Conservation (phyloP, 2,888 invertebrate genomes). For the Odontomyia ornata region DNA sequence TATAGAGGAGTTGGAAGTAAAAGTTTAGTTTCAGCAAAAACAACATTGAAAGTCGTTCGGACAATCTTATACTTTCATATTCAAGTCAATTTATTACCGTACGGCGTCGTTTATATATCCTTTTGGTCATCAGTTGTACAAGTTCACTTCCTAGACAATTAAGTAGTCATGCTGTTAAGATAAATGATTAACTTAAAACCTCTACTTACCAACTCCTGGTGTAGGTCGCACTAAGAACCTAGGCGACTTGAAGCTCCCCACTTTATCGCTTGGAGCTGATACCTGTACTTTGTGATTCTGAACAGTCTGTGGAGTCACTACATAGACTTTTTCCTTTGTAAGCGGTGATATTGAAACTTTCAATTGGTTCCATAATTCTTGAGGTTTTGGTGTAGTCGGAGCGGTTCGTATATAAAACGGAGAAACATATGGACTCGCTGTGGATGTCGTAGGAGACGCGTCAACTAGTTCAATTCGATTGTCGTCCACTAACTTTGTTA, state of each 20-base stretch:
- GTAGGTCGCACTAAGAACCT: conserved; percentile 70
- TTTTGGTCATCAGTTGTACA: too few species aligned
- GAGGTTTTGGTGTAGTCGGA: conserved; percentile 48
- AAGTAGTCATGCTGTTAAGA: too few species aligned
- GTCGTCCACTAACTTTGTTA: conserved; percentile 47
- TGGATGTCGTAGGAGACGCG: conserved; percentile 61
- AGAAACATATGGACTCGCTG: conserved; percentile 59
- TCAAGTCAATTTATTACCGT: too few species aligned
- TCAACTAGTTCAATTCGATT: conserved; percentile 46
- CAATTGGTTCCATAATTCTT: conserved; percentile 71
- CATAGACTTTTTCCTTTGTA: conserved; percentile 82
- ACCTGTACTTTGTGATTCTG: conserved; percentile 48
- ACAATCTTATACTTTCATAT: too few species aligned
- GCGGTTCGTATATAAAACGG: conserved; percentile 55
- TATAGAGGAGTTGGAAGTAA: too few species aligned
- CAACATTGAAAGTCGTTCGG: too few species aligned
- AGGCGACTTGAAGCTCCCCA: conserved; percentile 58
- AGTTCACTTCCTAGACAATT: too few species aligned
- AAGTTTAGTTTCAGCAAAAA: too few species aligned
- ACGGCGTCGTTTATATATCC: too few species aligned
- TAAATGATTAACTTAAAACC: not conserved
- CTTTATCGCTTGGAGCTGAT: conserved; percentile 50
- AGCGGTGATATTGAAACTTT: conserved; percentile 78
- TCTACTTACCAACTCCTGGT: conserved; percentile 59
- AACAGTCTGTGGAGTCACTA: conserved; percentile 78